Evolutionary conservation across 1,140 invertebrate genomes (phyloP).

Genomic region (Lithobius niger): DNA sequence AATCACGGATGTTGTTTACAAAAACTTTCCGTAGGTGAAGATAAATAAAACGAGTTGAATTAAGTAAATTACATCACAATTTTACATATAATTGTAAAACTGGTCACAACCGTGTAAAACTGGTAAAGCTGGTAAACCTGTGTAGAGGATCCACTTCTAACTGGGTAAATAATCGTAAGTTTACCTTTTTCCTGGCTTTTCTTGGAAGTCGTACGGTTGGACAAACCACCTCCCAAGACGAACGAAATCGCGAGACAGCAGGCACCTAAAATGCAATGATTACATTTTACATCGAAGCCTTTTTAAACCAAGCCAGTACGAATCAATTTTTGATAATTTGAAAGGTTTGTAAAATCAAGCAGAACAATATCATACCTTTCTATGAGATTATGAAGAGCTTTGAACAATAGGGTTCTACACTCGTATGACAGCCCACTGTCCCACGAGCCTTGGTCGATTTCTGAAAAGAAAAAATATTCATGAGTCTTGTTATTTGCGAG

Average conservation of each 20-base stretch:
- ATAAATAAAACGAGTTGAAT: too few relatives aligned
- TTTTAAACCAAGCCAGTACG: too few relatives aligned
- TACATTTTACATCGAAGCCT: background rate
- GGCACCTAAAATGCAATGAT: conserved; percentile 48
- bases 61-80: too few relatives aligned
- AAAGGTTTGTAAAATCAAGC: background rate
- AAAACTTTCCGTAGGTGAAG: too few relatives aligned
- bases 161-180: too few relatives aligned
- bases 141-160: too few relatives aligned
- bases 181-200: conserved; percentile 46
- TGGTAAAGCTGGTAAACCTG: too few relatives aligned
- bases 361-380: conserved; percentile 54
- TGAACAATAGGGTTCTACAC: conserved; percentile 90
- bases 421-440: conserved; percentile 93
- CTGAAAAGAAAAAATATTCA: conserved; percentile 23
- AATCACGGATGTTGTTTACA: too few relatives aligned
- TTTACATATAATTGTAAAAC: too few relatives aligned
- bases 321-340: conserved; percentile 1
- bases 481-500: too few relatives aligned
- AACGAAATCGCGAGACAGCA: conserved; percentile 85
- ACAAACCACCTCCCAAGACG: conserved; percentile 96
- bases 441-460: conserved; percentile 78
- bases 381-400: conserved; percentile 95
- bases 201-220: conserved; percentile 70
- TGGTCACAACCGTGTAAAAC: too few relatives aligned